Percentiles rank a stretch among this genome's conserved stretches.
Evolutionary conservation across 2,113 vertebrate genomes (phyloP).

Genomic region (Chloroceryle aenea): DNA sequence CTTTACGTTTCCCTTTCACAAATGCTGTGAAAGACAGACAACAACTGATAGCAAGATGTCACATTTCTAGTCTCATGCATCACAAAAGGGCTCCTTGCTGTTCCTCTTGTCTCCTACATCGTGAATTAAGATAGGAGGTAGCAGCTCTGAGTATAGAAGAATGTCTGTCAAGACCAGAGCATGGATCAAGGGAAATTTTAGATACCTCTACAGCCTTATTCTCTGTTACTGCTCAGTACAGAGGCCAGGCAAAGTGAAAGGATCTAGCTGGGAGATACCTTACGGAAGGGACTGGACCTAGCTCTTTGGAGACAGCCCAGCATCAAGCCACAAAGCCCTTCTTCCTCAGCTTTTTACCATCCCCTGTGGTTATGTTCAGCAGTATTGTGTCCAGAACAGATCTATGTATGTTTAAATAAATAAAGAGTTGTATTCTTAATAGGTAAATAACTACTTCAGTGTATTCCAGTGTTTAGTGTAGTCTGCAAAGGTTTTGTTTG

Average conservation of each 20-base stretch:
- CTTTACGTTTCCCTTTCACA: neutral
- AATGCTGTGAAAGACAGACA: neutral
- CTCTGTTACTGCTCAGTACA: neutral
- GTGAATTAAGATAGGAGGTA: neutral
- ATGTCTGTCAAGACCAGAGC: neutral
- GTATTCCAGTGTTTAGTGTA: neutral
- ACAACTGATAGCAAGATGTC: neutral
- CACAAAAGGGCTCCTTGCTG: neutral
- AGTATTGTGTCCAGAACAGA: neutral
- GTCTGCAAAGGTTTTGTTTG: neutral
- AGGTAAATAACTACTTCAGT: neutral
- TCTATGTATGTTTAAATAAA: neutral
- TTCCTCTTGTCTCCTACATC: rapidly evolving
- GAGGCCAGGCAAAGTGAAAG: neutral
- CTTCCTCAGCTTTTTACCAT: neutral
- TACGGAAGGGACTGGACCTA: neutral
- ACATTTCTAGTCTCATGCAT: neutral
- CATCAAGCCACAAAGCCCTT: neutral
- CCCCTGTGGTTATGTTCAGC: neutral
- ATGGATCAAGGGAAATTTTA: neutral
- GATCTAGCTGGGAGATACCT: neutral
- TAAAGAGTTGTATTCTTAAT: neutral
- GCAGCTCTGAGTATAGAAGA: neutral
- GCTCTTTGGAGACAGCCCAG: neutral
- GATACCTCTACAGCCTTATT: neutral